Base-by-base conservation (phyloP, 2,888 invertebrate genomes). In the Thera britannica region DNA sequence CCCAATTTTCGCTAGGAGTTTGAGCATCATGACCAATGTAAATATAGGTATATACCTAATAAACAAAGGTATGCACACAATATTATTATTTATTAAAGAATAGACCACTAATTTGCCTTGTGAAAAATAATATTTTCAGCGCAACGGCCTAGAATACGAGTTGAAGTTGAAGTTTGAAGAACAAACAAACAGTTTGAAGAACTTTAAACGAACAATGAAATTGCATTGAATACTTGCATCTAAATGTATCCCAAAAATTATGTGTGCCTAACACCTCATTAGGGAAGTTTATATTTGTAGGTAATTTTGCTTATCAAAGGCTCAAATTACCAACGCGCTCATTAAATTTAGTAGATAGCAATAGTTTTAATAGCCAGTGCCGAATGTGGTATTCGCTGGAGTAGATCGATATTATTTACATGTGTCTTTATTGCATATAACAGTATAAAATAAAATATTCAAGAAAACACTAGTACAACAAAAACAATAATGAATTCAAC, bases 1-100 rank as follows among this genome's bases (percentile, higher is more conserved):
- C 72, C 71, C 73, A 72, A 70, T 68, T 68, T 72, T 75, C 34
- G 48, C 58, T 49, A 6, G 12, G 12, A 38, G 38, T 55, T 54
- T 52, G 52, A 34, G 34, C 34, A 52, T 34, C 41, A 41, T 41
- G 7, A 7, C 41, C 41, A 41, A 41, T 41, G 5, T 41, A 38
- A 38, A 5, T 41, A 7, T 41, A 41, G 6, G 3, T 41, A 41
- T 7, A 2, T 41, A 6, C 41, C 5, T 1, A 4, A 5, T 41
- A 41, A 5, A 41, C 7, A 41, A 5, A 41, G 7, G 5, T 7
- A 7, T 41, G 2, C 41, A 41, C 7, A 41, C 41, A 41, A 23
- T 7, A 4, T 41, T 4, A 41, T 9, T 7, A 9, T 46, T 9
- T 46, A 9, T 46, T 46, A 7, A 46, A 46, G 9, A 46, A 2